Evolutionary conservation across 2,113 vertebrate genomes (phyloP).

Genomic region (Neodontobutis hainanensis): DNA sequence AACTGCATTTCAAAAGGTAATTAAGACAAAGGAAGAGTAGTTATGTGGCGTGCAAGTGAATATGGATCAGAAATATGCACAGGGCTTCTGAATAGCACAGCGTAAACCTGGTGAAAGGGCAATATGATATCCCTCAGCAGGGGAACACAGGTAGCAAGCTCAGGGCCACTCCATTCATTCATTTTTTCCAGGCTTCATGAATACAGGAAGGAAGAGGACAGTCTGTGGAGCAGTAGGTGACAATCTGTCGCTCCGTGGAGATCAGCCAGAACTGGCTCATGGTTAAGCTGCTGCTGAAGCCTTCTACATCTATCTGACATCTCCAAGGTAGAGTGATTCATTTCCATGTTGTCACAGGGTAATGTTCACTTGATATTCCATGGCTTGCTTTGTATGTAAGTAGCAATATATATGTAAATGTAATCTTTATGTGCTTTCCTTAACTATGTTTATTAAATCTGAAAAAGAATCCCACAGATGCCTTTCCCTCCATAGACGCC

Average conservation of each 20-base stretch:
- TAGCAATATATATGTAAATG: slow-evolving; percentile 70
- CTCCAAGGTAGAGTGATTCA: slow-evolving; percentile 32
- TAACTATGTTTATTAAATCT: slow-evolving; percentile 31
- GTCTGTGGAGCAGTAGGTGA: slow-evolving; percentile 69
- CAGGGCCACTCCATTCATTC: slow-evolving; percentile 59
- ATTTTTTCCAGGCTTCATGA: slow-evolving; percentile 50
- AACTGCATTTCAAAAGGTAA: slow-evolving; percentile 15
- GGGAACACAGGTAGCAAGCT: slow-evolving; percentile 34
- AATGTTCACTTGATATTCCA: slow-evolving; percentile 43
- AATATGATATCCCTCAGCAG: slow-evolving; percentile 10
- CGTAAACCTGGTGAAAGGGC: slow-evolving; percentile 8
- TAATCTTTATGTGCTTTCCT: slow-evolving; percentile 34
- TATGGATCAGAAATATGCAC: background rate
- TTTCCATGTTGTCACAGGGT: slow-evolving; percentile 17
- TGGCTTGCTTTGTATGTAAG: slow-evolving; percentile 29
- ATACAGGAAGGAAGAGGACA: slow-evolving; percentile 67
- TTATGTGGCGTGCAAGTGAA: background rate
- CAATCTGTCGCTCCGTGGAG: slow-evolving; percentile 74
- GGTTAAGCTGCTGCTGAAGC: slow-evolving; percentile 41
- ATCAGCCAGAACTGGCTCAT: slow-evolving; percentile 58
- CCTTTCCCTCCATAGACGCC: background rate
- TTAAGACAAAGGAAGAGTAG: slow-evolving; percentile 12
- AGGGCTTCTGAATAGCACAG: slow-evolving; percentile 2
- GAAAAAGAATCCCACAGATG: slow-evolving; percentile 15
- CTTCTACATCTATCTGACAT: slow-evolving; percentile 36